Conservation (phyloP, 2,888 invertebrate genomes). For the Leptopilina myrica region DNA sequence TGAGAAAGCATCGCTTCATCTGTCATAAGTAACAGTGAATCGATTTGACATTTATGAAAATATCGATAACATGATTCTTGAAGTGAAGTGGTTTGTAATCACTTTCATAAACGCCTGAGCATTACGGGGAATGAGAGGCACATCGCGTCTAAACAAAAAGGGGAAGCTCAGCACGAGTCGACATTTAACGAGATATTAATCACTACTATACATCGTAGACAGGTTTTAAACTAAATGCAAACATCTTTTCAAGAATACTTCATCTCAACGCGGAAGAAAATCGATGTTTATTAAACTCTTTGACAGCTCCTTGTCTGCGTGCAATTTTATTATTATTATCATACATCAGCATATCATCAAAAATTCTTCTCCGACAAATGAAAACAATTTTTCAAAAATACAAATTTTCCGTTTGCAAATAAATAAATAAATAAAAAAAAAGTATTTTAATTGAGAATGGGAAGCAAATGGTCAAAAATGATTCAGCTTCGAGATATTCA, state of each 20-base stretch:
- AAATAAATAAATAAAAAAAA: background rate
- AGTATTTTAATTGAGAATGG: background rate
- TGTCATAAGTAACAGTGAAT: conserved; percentile 8
- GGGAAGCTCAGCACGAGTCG: conserved; percentile 15
- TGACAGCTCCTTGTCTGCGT: background rate
- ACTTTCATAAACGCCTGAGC: conserved; percentile 29
- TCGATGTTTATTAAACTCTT: conserved; percentile 22
- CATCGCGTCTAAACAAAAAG: conserved; percentile 22
- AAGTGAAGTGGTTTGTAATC: conserved; percentile 15
- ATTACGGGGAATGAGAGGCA: background rate
- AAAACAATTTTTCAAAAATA: no score
- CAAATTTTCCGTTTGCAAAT: no score
- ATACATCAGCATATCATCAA: no score
- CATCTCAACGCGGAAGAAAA: conserved; percentile 15
- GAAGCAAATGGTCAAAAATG: background rate
- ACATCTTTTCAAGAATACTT: conserved; percentile 34
- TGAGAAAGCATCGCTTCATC: background rate
- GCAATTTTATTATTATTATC: background rate
- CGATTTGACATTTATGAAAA: conserved; percentile 34
- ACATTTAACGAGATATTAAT: conserved; percentile 39
- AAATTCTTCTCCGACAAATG: no score
- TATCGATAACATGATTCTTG: conserved; percentile 34
- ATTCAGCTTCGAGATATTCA: background rate
- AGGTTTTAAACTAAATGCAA: conserved; percentile 31
- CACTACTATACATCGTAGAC: conserved; percentile 26